Evolutionary conservation across 2,113 vertebrate species (phyloP).

Genomic region (Pionites leucogaster): DNA sequence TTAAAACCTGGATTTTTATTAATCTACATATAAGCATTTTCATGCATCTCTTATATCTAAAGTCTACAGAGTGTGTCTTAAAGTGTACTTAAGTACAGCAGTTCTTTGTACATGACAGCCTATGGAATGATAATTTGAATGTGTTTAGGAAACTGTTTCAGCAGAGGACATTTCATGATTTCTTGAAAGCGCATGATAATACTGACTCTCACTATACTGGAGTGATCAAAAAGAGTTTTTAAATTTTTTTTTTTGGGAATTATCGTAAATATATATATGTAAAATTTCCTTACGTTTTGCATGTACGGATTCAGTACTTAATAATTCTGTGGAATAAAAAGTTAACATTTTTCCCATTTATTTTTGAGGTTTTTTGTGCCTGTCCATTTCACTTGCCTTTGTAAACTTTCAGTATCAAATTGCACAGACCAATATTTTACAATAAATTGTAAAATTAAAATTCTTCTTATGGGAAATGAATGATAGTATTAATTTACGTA

Average conservation of each 20-base stretch:
- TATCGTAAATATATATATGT: background rate
- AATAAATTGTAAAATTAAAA: background rate
- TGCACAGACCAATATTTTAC: background rate
- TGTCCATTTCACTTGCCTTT: background rate
- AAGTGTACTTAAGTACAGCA: background rate
- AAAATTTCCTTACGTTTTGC: background rate
- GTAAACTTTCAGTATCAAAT: background rate
- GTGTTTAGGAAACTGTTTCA: background rate
- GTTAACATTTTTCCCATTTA: background rate
- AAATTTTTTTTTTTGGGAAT: background rate
- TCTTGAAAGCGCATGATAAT: background rate
- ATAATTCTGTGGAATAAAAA: background rate
- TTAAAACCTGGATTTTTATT: background rate
- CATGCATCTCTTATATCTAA: background rate
- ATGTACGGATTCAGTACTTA: background rate
- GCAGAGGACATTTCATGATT: background rate
- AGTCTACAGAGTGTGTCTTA: background rate
- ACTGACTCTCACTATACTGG: background rate
- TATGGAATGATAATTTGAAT: background rate
- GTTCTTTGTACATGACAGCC: background rate
- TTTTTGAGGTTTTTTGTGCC: background rate
- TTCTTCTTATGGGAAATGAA: background rate
- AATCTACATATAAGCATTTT: background rate
- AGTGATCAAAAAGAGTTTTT: background rate
- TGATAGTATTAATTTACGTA: background rate